Evolutionary conservation across 2,888 invertebrate species (phyloP).

Genomic region (Argyra leucocephala): DNA sequence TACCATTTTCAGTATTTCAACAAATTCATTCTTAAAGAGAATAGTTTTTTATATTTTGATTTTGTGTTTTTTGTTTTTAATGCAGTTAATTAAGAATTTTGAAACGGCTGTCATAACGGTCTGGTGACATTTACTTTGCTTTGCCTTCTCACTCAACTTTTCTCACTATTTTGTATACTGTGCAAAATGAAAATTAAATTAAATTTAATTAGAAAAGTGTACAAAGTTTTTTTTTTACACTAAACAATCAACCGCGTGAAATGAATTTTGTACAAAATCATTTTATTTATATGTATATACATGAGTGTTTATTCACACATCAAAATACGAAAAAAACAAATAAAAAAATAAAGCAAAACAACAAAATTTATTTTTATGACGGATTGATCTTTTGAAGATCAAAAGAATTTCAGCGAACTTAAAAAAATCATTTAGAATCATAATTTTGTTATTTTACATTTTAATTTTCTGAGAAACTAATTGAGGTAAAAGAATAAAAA

Average conservation of each 20-base stretch:
- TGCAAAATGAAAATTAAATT: not conserved
- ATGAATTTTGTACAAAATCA: not conserved
- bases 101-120: slow-evolving; percentile 1
- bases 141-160: not conserved
- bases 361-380: not conserved
- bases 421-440: not conserved
- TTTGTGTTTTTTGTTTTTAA: not conserved
- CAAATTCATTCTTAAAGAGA: too few relatives aligned
- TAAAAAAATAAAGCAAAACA: too few relatives aligned
- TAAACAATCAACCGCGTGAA: not conserved
- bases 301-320: not conserved
- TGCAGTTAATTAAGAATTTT: not conserved
- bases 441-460: not conserved
- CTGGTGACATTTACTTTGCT: not conserved
- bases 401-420: not conserved
- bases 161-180: not conserved
- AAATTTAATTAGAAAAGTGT: not conserved
- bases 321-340: too few relatives aligned
- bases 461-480: not conserved
- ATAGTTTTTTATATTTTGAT: too few relatives aligned
- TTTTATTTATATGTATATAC: not conserved
- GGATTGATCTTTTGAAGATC: not conserved
- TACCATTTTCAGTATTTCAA: too few relatives aligned
- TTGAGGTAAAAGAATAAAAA: too few relatives aligned
- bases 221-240: not conserved